Base-by-base conservation (phyloP, 1,140 invertebrate species). In the Phortica variegata region DNA sequence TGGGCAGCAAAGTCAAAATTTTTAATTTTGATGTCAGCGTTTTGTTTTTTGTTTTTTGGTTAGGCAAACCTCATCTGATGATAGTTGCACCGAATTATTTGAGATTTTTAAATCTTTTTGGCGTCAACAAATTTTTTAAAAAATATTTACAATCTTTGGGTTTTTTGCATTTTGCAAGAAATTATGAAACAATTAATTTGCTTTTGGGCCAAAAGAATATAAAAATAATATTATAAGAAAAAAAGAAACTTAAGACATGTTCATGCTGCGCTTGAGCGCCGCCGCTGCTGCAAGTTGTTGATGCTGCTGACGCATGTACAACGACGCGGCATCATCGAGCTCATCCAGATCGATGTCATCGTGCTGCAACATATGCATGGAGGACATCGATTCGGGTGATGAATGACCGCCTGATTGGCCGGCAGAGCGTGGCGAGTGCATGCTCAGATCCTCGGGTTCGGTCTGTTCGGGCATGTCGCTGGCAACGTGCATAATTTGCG, bases 391-490 rank as follows among this genome's bases (percentile, higher is more conserved):
- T 12, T 43, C 42, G 3, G 17, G 60, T n/a, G n/a, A n/a, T 5
- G 15, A 16, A n/a, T 36, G 33, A 13, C 38, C 38, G 7, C 7
- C 20, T 5, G 3, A 5, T 4, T 5, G 5, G 10, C 49, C 57
- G 1, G 56, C 43, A 60, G 46, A 76, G 60, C 65, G 62, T 5
- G 72, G 68, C 29, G 72, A 72, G 34, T 68, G 71, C 81, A 89
- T 85, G 6, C 85, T 87, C 16, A 93, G 77, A 70, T 94, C 91
- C 72, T 94, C 91, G 0, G 91, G 91, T 72, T 93, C 90, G 0
- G 90, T 93, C 76, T 94, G 91, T 73, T 90, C 90, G 3, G 85
- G 60, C 34, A 79, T 62, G 3, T 78, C 68, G 15, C 73, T 75
- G 23, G 76, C 53, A 20, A 73, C 56, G 36, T 59, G 65, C 38